Evolutionary conservation across 2,113 vertebrate genomes (phyloP).

Genomic region (Fulmarus glacialis): DNA sequence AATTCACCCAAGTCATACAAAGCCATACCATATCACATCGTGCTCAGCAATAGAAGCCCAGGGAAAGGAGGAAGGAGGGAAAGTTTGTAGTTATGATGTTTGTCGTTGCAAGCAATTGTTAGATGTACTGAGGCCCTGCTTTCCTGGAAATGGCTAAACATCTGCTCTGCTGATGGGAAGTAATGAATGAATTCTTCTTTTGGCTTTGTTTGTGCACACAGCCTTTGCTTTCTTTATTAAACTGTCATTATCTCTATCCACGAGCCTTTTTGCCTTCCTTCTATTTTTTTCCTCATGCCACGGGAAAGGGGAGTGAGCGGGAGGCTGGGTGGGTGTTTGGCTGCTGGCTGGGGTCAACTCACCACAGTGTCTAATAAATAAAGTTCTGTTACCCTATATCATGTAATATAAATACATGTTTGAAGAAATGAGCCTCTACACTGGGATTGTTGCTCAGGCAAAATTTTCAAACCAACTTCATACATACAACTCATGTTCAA

Average conservation of each 20-base stretch:
- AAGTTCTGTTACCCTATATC: not conserved
- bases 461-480: not conserved
- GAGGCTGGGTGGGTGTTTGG: not conserved
- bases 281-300: not conserved
- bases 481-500: not conserved
- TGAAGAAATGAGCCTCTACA: not conserved
- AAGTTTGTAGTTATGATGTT: not conserved
- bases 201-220: not conserved
- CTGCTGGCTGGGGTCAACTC: fast-evolving
- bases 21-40: fast-evolving
- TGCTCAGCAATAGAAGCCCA: not conserved
- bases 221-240: not conserved
- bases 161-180: not conserved
- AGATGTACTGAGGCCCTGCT: not conserved
- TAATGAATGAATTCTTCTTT: not conserved
- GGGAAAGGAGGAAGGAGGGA: not conserved
- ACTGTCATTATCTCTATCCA: not conserved
- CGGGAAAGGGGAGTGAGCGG: fast-evolving
- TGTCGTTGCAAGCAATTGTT: not conserved
- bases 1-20: too few species aligned
- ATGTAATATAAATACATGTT: not conserved
- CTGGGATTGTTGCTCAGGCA: not conserved
- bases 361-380: not conserved
- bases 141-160: not conserved
- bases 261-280: not conserved